A percentile compares a stretch with the other conserved stretches of the same genome.
Evolutionary conservation across 2,888 invertebrate species (phyloP).

Genomic region (Mylabris sibirica): DNA sequence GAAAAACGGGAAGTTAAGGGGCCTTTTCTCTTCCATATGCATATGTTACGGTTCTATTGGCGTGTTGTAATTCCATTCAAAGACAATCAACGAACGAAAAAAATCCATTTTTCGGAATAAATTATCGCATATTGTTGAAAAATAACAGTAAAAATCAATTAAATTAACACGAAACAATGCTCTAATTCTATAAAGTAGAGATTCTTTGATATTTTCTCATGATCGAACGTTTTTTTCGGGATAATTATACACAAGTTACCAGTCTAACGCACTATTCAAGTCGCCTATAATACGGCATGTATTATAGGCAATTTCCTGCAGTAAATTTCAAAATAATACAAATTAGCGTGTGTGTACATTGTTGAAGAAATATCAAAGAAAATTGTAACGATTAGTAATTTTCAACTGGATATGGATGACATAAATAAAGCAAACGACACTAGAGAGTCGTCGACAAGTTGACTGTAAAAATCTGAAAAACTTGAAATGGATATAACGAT

Average conservation of each 20-base stretch:
- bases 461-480: constrained; percentile 39
- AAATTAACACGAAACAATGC: not conserved
- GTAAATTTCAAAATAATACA: not conserved
- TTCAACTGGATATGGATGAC: not conserved
- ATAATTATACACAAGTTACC: not conserved
- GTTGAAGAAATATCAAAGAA: not conserved
- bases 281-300: not conserved
- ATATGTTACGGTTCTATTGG: constrained; percentile 24
- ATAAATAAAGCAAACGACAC: not conserved
- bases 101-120: not conserved
- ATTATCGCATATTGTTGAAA: not conserved
- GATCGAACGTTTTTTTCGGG: not conserved
- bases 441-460: constrained; percentile 12
- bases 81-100: not conserved
- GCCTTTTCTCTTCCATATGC: not conserved
- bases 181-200: not conserved
- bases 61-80: not conserved
- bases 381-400: not conserved
- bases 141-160: constrained; percentile 6
- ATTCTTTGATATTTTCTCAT: not conserved
- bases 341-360: not conserved
- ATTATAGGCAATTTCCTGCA: not conserved
- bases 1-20: constrained; percentile 54
- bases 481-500: constrained; percentile 38
- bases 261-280: not conserved